Percentiles rank a stretch among this genome's conserved stretches.
Evolutionary conservation across 2,888 invertebrate species (phyloP).

Genomic region (Hedya salicella): DNA sequence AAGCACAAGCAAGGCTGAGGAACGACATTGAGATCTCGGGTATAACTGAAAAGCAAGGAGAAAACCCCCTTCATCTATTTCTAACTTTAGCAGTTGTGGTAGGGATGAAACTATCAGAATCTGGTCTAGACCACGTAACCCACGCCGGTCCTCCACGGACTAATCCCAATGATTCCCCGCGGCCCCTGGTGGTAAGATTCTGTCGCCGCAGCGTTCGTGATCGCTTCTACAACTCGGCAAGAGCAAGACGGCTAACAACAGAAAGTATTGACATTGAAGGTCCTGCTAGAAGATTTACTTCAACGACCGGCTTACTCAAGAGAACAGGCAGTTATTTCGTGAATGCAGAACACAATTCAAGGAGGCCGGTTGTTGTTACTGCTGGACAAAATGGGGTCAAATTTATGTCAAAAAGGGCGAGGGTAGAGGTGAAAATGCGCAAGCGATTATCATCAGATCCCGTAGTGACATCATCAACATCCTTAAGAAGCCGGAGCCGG

Average conservation of each 20-base stretch:
- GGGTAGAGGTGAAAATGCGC: neutral
- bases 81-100: neutral
- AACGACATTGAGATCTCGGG: conserved; percentile 13
- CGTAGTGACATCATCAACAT: neutral
- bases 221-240: conserved; percentile 1
- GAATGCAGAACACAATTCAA: neutral
- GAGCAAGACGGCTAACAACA: neutral
- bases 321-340: too few species aligned
- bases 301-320: too few species aligned
- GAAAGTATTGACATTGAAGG: too few species aligned
- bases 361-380: neutral
- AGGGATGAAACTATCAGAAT: neutral
- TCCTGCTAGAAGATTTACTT: too few species aligned
- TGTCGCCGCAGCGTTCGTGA: conserved; percentile 7
- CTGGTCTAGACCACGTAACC: neutral
- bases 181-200: too few species aligned
- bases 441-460: conserved; percentile 6
- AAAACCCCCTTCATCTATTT: conserved; percentile 8
- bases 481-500: too few species aligned
- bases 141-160: neutral
- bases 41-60: neutral
- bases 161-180: neutral
- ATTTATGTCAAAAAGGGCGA: too few species aligned
- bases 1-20: neutral
- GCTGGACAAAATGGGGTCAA: conserved; percentile 1